Evolutionary conservation across 2,113 vertebrate species (phyloP).

Genomic region (Scopus umbretta): DNA sequence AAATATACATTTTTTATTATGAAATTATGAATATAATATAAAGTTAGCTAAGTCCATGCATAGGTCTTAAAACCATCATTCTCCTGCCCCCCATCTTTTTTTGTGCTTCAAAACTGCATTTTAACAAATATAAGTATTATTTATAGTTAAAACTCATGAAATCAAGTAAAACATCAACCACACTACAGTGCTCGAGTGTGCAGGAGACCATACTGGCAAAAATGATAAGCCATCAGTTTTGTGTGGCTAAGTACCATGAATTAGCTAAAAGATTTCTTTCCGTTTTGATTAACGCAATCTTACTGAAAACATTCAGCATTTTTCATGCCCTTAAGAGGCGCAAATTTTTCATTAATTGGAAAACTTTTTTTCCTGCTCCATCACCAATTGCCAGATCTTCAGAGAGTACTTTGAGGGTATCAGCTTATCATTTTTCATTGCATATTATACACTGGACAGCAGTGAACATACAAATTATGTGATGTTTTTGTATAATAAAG

Average conservation of each 20-base stretch:
- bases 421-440: not conserved
- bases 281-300: not conserved
- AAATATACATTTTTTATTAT: slow-evolving; percentile 43
- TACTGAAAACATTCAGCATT: not conserved
- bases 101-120: not conserved
- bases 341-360: not conserved
- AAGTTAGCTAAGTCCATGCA: not conserved
- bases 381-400: not conserved
- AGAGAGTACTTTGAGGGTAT: not conserved
- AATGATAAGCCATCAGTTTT: not conserved
- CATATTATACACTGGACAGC: not conserved
- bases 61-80: not conserved
- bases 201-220: not conserved
- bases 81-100: not conserved
- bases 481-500: not conserved
- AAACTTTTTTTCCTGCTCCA: not conserved
- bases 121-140: not conserved
- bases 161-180: not conserved
- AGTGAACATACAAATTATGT: not conserved
- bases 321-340: not conserved
- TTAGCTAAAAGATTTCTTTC: not conserved
- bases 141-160: not conserved
- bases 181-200: not conserved
- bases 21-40: not conserved
- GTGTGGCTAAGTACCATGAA: not conserved